A percentile compares a stretch with the other conserved stretches of the same genome.
phyloP scores from a whole-genome alignment of 1,140 invertebrate species.

The Drosophila seguyi region DNA sequence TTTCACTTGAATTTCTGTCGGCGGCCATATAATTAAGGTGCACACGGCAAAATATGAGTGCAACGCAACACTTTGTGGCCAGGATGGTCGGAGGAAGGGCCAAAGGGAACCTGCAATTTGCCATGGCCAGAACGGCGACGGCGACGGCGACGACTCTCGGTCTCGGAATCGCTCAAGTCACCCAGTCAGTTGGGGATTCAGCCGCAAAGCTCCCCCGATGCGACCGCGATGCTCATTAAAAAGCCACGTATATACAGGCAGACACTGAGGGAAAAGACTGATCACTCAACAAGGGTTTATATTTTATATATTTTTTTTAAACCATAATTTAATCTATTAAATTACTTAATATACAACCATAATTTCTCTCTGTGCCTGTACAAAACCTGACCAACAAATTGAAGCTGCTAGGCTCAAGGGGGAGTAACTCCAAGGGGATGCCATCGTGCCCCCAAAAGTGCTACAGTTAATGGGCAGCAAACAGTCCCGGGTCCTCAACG shows the following conservation, averaged over 20 bases:
- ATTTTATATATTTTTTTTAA: neutral
- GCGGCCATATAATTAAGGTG: slow-evolving; percentile 80
- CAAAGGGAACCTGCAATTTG: slow-evolving; percentile 75
- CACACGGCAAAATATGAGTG: slow-evolving; percentile 82
- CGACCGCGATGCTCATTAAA: slow-evolving; percentile 75
- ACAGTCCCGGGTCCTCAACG: slow-evolving; percentile 56
- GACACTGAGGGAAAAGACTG: slow-evolving; percentile 36
- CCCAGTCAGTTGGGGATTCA: slow-evolving; percentile 31
- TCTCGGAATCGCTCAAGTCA: slow-evolving; percentile 24
- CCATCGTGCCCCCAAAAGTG: slow-evolving; percentile 72
- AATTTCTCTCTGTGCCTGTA: slow-evolving; percentile 10
- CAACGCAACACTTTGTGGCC: slow-evolving; percentile 68
- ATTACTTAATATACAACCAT: neutral
- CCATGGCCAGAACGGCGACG: slow-evolving; percentile 45
- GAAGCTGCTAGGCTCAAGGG: slow-evolving; percentile 34
- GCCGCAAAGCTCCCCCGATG: slow-evolving; percentile 46
- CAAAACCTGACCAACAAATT: slow-evolving; percentile 80
- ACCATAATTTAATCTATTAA: neutral
- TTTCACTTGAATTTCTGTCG: slow-evolving; percentile 82
- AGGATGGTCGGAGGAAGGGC: slow-evolving; percentile 4
- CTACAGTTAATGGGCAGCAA: slow-evolving; percentile 79
- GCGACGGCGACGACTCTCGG: slow-evolving; percentile 39
- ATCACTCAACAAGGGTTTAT: neutral
- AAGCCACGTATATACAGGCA: slow-evolving; percentile 44
- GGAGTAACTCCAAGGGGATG: slow-evolving; percentile 23